These are phyloP conservation scores for Gracilinanus agilis DNA, from an alignment of 2,113 vertebrate species.

Conservation along the genomic window DNA sequence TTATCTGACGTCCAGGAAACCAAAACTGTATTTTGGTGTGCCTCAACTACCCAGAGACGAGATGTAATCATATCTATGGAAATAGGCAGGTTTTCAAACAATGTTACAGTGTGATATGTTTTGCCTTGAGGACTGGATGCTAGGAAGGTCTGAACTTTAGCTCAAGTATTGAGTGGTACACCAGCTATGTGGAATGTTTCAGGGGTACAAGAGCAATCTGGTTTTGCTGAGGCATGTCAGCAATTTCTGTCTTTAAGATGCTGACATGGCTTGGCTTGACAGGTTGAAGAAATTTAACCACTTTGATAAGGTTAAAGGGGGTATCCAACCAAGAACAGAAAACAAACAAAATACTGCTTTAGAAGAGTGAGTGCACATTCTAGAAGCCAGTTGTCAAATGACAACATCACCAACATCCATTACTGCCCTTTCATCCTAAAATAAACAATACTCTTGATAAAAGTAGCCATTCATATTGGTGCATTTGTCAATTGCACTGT, in stretches of 20 bases:
- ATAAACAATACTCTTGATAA: constrained; percentile 36
- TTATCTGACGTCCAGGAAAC: background rate
- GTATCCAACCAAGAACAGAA: constrained; percentile 77
- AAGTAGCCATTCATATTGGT: constrained; percentile 26
- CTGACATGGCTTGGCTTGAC: constrained; percentile 83
- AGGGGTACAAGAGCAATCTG: constrained; percentile 82
- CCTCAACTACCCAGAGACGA: background rate
- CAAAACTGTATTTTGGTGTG: background rate
- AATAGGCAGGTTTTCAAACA: constrained; percentile 61
- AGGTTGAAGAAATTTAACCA: constrained; percentile 83
- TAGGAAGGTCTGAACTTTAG: constrained; percentile 75
- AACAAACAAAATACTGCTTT: constrained; percentile 78
- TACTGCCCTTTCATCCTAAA: constrained; percentile 50
- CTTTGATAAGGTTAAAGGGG: constrained; percentile 87
- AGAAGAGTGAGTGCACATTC: constrained; percentile 71
- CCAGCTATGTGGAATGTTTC: constrained; percentile 61
- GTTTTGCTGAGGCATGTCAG: constrained; percentile 80
- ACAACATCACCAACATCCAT: constrained; percentile 61
- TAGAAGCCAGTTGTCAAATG: constrained; percentile 53
- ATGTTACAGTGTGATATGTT: constrained; percentile 4
- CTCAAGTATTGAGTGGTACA: constrained; percentile 54
- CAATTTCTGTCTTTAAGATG: constrained; percentile 78
- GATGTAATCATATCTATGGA: constrained; percentile 1
- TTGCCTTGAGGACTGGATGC: constrained; percentile 53
- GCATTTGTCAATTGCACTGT: constrained; percentile 36